Evolutionary conservation across 2,113 vertebrate genomes (phyloP).

Genomic region (Sterna hirundo): DNA sequence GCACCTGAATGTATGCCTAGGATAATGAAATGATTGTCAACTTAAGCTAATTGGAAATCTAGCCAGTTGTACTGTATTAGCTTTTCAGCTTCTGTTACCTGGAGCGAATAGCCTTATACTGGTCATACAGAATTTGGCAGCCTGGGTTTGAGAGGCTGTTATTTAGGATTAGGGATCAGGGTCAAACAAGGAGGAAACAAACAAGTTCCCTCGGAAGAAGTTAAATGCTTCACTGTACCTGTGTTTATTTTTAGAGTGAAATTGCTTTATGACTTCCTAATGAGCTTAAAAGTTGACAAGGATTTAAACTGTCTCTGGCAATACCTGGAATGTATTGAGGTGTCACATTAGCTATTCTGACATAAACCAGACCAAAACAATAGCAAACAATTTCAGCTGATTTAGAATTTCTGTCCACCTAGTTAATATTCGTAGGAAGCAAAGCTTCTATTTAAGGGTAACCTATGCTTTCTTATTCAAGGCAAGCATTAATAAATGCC

Average conservation of each 20-base stretch:
- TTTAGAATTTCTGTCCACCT: neutral
- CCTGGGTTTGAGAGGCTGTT: neutral
- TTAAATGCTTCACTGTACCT: neutral
- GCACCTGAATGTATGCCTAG: no score
- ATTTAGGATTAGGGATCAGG: neutral
- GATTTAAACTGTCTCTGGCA: neutral
- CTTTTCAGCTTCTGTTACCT: neutral
- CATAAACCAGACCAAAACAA: neutral
- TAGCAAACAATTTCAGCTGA: neutral
- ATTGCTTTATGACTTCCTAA: neutral
- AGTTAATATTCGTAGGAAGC: neutral
- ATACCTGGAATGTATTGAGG: neutral
- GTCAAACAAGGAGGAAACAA: neutral
- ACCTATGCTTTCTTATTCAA: neutral
- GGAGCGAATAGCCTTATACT: neutral
- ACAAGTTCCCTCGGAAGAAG: neutral
- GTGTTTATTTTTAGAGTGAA: neutral
- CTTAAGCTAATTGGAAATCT: neutral
- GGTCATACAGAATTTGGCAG: neutral
- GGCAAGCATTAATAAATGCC: neutral
- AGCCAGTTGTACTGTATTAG: neutral
- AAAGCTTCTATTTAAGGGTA: neutral
- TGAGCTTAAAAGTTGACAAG: neutral
- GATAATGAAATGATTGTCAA: neutral
- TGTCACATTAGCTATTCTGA: neutral